phyloP scores from a whole-genome alignment of 2,113 vertebrate genomes.

The Datnioides undecimradiatus region DNA sequence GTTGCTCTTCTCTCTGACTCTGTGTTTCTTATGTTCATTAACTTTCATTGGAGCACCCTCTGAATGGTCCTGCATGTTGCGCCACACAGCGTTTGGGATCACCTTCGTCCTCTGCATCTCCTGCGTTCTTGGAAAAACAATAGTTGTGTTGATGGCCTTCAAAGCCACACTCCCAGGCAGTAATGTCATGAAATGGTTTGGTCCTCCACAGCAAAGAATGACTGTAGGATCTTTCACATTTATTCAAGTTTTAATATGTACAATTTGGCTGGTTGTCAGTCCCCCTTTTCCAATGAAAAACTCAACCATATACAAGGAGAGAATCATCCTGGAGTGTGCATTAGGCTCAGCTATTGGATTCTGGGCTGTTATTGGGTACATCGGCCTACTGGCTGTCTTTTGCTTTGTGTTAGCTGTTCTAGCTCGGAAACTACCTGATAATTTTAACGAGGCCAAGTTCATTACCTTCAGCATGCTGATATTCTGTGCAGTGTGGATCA shows the following conservation, averaged over 20 bases:
- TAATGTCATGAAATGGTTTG: conserved; percentile 71
- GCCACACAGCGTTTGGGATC: background rate
- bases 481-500: background rate
- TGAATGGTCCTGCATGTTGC: conserved; percentile 70
- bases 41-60: no score
- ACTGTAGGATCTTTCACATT: conserved; percentile 72
- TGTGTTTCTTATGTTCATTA: no score
- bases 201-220: conserved; percentile 74
- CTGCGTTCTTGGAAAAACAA: conserved; percentile 40
- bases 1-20: no score
- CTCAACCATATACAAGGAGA: conserved; percentile 68
- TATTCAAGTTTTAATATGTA: conserved; percentile 75
- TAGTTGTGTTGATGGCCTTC: conserved; percentile 44
- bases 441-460: conserved; percentile 10
- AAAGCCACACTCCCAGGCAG: conserved; percentile 46
- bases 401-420: conserved; percentile 32
- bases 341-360: conserved; percentile 74
- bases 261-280: conserved; percentile 69
- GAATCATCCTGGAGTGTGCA: conserved; percentile 76
- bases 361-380: no score
- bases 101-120: conserved; percentile 22
- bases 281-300: conserved; percentile 78
- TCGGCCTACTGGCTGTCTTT: conserved; percentile 68
- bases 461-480: conserved; percentile 3
- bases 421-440: conserved; percentile 22